Evolutionary conservation across 2,888 invertebrate species (phyloP).

Genomic region (Erannis defoliaria): DNA sequence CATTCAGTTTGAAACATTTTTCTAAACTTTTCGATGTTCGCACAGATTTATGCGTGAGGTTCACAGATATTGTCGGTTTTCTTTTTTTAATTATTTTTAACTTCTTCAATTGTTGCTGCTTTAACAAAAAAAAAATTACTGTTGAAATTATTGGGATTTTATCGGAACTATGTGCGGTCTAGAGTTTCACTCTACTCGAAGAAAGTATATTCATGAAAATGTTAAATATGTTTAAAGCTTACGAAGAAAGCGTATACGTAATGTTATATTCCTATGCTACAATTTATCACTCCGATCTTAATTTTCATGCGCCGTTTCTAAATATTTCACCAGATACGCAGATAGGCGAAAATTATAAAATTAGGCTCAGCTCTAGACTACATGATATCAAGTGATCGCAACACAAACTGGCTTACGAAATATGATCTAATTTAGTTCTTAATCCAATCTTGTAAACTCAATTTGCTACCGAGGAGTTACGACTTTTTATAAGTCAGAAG

Average conservation of each 20-base stretch:
- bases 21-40: constrained; percentile 55
- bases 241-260: not conserved
- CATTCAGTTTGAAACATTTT: constrained; percentile 48
- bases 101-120: not conserved
- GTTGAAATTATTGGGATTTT: too few species aligned
- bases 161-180: too few species aligned
- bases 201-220: too few species aligned
- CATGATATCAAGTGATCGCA: constrained; percentile 57
- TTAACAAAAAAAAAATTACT: too few species aligned
- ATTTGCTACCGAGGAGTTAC: constrained; percentile 70
- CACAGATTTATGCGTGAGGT: constrained; percentile 40
- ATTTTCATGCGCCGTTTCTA: constrained; percentile 4
- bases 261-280: not conserved
- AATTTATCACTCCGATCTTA: not conserved
- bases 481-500: constrained; percentile 47
- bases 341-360: constrained; percentile 23
- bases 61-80: not conserved
- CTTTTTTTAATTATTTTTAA: not conserved
- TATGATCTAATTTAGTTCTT: constrained; percentile 79
- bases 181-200: too few species aligned
- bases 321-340: constrained; percentile 9
- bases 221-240: too few species aligned
- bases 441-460: constrained; percentile 79
- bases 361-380: constrained; percentile 29
- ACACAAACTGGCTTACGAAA: constrained; percentile 72